phyloP scores from a whole-genome alignment of 2,888 invertebrate species.

The Colletes collaris region DNA sequence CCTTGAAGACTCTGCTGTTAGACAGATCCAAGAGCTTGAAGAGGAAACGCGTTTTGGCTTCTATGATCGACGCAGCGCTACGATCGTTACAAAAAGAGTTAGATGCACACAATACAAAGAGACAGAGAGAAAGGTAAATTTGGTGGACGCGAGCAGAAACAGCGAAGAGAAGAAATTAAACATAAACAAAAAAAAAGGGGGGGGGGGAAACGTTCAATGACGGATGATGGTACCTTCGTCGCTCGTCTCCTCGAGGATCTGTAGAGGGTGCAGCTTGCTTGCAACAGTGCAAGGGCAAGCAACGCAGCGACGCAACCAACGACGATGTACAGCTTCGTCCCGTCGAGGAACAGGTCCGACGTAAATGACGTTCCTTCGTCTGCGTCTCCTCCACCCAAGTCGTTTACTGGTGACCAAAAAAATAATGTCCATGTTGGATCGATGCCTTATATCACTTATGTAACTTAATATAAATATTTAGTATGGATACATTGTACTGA shows the following conservation, averaged over 20 bases:
- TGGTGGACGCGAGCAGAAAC: slow-evolving; percentile 45
- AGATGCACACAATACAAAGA: slow-evolving; percentile 54
- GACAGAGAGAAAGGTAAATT: slow-evolving; percentile 26
- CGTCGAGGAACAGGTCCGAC: slow-evolving; percentile 86
- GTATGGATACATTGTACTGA: slow-evolving; percentile 4
- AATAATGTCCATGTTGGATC: slow-evolving; percentile 27
- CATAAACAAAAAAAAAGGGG: slow-evolving; percentile 17
- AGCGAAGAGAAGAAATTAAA: slow-evolving; percentile 36
- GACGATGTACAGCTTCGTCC: slow-evolving; percentile 92
- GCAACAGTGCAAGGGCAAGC: slow-evolving; percentile 90
- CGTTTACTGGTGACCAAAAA: slow-evolving; percentile 83
- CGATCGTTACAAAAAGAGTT: slow-evolving; percentile 49
- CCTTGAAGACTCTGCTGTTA: not conserved
- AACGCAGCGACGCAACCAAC: slow-evolving; percentile 92
- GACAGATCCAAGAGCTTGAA: slow-evolving; percentile 1
- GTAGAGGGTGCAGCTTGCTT: slow-evolving; percentile 93
- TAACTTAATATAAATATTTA: slow-evolving; percentile 16
- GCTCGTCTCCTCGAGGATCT: slow-evolving; percentile 86
- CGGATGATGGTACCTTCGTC: slow-evolving; percentile 85
- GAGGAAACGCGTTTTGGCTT: slow-evolving; percentile 6
- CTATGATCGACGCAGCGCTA: slow-evolving; percentile 24
- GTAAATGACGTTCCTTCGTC: slow-evolving; percentile 61
- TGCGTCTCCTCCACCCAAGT: slow-evolving; percentile 71
- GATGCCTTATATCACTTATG: slow-evolving; percentile 40
- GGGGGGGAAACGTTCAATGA: slow-evolving; percentile 5